Evolutionary conservation across 2,888 invertebrate species (phyloP), one percentile per base, ranked within the genome.

Genomic region (Diarsia rubi): DNA sequence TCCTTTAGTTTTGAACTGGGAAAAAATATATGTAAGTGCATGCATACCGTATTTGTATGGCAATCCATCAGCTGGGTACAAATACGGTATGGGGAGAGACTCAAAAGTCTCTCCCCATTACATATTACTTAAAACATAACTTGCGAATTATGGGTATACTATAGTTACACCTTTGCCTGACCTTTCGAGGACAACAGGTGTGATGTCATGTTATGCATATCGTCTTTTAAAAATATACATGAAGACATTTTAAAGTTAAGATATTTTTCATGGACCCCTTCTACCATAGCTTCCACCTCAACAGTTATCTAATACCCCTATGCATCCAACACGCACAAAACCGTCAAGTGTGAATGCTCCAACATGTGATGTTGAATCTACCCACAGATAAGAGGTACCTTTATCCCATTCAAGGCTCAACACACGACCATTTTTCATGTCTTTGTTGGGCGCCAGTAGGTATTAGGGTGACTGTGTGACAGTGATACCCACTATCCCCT

Each of bases 401-500:
- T 93, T 91, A 95, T 95, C 94, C 94, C 90, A 93, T 95, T 95
- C 93, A 93, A 91, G 94, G 91, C 91, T 92, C 73, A 70, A 81
- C 91, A 91, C 90, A 90, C 92, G 91, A 92, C 94, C 95, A 95
- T 96, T 96, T 95, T 95, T 95, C 95, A 95, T 92, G 94, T 90
- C 95, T 95, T 96, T 95, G 95, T 95, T 94, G 93, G 90, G 86
- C 83, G 89, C 91, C 90, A 92, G 91, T 93, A 94, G 93, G 93
- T 92, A 93, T 94, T 92, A 94, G 94, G 94, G 94, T 92, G 93
- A 90, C 91, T 88, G 87, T 79, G 82, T 92, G 92, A 90, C 92
- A 89, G 88, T 80, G 81, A 81, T 68, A 78, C 57, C 73, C 69
- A 92, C 93, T 93, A 94, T 92, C 92, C 92, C 91, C 31, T 92